Evolutionary conservation across 2,113 vertebrate genomes (phyloP).

Genomic region (Oncorhynchus keta): DNA sequence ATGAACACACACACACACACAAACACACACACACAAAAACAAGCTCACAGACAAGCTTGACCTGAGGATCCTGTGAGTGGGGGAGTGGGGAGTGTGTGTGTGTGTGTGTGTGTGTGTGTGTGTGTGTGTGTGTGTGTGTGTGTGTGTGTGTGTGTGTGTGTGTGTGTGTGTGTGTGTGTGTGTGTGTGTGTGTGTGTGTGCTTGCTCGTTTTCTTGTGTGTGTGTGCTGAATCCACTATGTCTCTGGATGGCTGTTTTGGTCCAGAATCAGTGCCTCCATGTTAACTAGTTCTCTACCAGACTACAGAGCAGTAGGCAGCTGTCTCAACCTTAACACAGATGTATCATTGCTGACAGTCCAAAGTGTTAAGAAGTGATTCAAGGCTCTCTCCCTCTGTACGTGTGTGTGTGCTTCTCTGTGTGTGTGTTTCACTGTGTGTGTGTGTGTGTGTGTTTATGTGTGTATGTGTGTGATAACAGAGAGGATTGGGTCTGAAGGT

Average conservation of each 20-base stretch:
- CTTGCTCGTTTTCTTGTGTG: too few relatives aligned
- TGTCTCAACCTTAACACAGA: conserved; percentile 34
- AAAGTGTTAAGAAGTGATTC: conserved; percentile 13
- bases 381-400: not conserved
- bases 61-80: not conserved
- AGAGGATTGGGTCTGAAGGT: too few relatives aligned
- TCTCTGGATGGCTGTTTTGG: not conserved
- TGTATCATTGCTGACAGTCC: conserved; percentile 28
- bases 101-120: too few relatives aligned
- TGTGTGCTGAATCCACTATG: too few relatives aligned
- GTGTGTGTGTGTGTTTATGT: conserved; percentile 6
- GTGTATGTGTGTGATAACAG: not conserved
- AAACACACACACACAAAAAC: not conserved
- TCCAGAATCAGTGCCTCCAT: conserved; percentile 21
- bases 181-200: not conserved
- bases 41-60: not conserved
- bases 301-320: not conserved
- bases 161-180: too few relatives aligned
- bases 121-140: too few relatives aligned
- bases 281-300: conserved; percentile 20
- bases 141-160: too few relatives aligned
- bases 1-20: not conserved
- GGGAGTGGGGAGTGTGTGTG: too few relatives aligned
- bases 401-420: not conserved
- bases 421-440: not conserved